Conservation (phyloP, 2,113 vertebrate genomes). For the Phalacrocorax carbo region DNA sequence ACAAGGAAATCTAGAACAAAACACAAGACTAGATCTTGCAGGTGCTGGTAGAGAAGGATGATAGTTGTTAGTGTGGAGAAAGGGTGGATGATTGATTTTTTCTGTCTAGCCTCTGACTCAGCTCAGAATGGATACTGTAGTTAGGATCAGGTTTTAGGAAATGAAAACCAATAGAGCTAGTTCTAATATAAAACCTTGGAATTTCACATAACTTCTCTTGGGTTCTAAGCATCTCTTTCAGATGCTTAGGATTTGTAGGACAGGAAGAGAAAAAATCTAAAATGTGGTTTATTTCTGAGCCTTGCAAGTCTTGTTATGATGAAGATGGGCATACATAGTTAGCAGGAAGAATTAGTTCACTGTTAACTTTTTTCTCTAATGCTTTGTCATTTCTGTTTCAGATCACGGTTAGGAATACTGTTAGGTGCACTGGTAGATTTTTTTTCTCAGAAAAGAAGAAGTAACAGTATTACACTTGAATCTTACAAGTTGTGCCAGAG, state of each 20-base stretch:
- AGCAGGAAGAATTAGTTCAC: neutral
- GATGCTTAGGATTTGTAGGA: neutral
- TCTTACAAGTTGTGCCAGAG: neutral
- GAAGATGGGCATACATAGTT: neutral
- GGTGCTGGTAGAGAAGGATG: neutral
- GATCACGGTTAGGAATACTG: neutral
- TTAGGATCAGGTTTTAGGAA: neutral
- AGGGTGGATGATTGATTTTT: neutral
- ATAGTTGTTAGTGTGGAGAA: neutral
- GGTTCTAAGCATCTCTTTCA: neutral
- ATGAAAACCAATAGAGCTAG: neutral
- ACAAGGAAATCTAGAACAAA: neutral
- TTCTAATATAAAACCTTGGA: neutral
- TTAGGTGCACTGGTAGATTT: neutral
- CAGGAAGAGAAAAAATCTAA: neutral
- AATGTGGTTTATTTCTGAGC: neutral
- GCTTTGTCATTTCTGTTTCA: neutral
- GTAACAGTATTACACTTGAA: neutral
- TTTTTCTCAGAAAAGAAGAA: neutral
- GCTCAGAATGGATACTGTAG: neutral
- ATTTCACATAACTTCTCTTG: neutral
- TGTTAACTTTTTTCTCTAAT: neutral
- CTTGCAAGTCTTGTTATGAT: neutral
- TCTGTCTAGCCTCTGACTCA: neutral
- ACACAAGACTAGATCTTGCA: neutral